Percentiles rank a stretch among this genome's conserved stretches.
These are phyloP conservation scores for Drosophila bocqueti DNA, from an alignment of 1,140 invertebrate genomes.

Conservation along the genomic window DNA sequence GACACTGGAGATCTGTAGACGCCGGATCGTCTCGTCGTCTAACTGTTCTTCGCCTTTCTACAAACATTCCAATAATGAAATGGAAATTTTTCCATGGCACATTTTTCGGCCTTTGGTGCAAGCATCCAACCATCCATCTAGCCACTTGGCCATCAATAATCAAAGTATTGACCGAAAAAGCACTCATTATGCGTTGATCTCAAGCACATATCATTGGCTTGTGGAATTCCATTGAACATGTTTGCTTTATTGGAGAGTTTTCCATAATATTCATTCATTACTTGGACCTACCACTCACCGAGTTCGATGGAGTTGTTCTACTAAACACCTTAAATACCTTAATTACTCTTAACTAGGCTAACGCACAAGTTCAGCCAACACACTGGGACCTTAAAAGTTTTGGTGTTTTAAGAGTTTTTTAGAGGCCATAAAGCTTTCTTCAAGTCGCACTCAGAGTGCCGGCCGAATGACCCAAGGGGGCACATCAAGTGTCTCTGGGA, in stretches of 20 bases:
- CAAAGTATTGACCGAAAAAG: constrained; percentile 10
- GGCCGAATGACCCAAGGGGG: constrained; percentile 26
- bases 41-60: constrained; percentile 82
- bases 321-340: background rate
- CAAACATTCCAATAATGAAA: constrained; percentile 73
- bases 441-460: constrained; percentile 5
- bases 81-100: constrained; percentile 52
- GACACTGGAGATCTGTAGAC: constrained; percentile 2
- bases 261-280: background rate
- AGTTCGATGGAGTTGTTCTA: background rate
- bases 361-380: constrained; percentile 5
- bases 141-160: background rate
- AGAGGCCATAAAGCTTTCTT: constrained; percentile 6
- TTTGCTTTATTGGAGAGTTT: background rate
- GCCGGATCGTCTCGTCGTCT: constrained; percentile 46
- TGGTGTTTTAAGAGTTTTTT: constrained; percentile 5
- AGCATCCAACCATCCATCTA: background rate
- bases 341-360: constrained; percentile 11
- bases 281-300: background rate
- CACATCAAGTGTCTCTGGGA: constrained; percentile 22
- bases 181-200: constrained; percentile 6
- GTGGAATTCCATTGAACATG: background rate
- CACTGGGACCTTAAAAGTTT: background rate
- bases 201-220: constrained; percentile 3
- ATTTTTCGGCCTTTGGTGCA: constrained; percentile 15